phyloP scores from a whole-genome alignment of 2,113 vertebrate species.

The Indri indri region DNA sequence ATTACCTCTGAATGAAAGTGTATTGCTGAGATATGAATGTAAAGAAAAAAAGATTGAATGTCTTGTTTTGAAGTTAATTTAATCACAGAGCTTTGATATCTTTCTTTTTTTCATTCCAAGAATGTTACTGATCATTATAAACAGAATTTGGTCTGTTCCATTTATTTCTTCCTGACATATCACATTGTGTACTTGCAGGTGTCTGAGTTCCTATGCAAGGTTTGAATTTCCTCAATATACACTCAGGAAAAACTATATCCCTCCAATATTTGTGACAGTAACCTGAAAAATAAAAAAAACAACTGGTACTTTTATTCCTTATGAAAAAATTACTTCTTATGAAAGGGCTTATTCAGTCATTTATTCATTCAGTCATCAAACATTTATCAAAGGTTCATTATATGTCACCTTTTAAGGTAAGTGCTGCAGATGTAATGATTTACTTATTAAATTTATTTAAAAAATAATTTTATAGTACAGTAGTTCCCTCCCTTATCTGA shows the following conservation, averaged over 20 bases:
- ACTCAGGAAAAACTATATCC: neutral
- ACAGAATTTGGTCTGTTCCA: neutral
- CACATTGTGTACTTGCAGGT: neutral
- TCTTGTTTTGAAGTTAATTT: slow-evolving; percentile 62
- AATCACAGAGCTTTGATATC: slow-evolving; percentile 35
- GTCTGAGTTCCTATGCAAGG: neutral
- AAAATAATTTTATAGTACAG: neutral
- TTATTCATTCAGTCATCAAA: neutral
- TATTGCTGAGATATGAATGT: slow-evolving; percentile 40
- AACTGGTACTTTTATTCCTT: neutral
- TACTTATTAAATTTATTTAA: neutral
- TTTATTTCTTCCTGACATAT: neutral
- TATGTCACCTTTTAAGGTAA: neutral
- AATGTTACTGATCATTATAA: slow-evolving; percentile 20
- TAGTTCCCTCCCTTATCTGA: neutral
- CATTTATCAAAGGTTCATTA: neutral
- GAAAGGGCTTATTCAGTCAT: neutral
- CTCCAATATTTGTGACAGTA: neutral
- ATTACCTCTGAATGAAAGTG: slow-evolving; percentile 39
- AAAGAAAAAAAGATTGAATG: slow-evolving; percentile 48
- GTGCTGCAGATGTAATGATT: neutral
- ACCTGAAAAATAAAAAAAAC: slow-evolving; percentile 23
- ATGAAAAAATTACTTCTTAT: neutral
- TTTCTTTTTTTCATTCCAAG: neutral
- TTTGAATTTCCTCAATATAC: neutral